Conservation (phyloP, 30 jellyfish, hydroid and myxozoan species). For the Sanderia malayensis region DNA sequence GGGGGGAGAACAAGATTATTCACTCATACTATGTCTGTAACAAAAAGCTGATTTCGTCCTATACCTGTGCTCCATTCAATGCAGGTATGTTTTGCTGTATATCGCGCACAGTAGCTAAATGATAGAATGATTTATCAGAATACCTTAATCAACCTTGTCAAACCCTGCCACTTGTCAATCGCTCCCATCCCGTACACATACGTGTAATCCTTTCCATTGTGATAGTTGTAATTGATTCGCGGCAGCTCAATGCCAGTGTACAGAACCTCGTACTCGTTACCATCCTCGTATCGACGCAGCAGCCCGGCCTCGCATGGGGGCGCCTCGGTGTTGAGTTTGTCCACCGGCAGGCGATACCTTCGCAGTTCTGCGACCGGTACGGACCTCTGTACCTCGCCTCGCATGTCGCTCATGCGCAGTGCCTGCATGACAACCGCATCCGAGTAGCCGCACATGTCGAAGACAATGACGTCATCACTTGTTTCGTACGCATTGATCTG, state of each 20-base stretch:
- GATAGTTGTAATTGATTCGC: conserved; percentile 36
- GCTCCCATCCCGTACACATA: conserved; percentile 64
- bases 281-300: conserved; percentile 15
- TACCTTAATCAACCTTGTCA: conserved; percentile 47
- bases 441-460: conserved; percentile 57
- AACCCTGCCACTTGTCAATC: conserved; percentile 28
- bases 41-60: no score
- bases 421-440: conserved; percentile 53
- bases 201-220: conserved; percentile 37
- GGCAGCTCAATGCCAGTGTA: conserved; percentile 80
- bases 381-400: conserved; percentile 31
- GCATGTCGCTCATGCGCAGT: conserved; percentile 43
- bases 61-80: no score
- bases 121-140: no score
- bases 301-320: conserved; percentile 3
- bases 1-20: no score
- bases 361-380: conserved; percentile 56
- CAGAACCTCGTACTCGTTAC: conserved; percentile 56
- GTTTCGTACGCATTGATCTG: conserved; percentile 68
- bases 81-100: no score
- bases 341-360: conserved; percentile 68
- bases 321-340: conserved; percentile 22
- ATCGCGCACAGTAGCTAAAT: no score
- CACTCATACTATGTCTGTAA: no score
- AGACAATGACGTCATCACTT: conserved; percentile 35